phyloP scores from a whole-genome alignment of 2,113 vertebrate species.

The Caloenas nicobarica region DNA sequence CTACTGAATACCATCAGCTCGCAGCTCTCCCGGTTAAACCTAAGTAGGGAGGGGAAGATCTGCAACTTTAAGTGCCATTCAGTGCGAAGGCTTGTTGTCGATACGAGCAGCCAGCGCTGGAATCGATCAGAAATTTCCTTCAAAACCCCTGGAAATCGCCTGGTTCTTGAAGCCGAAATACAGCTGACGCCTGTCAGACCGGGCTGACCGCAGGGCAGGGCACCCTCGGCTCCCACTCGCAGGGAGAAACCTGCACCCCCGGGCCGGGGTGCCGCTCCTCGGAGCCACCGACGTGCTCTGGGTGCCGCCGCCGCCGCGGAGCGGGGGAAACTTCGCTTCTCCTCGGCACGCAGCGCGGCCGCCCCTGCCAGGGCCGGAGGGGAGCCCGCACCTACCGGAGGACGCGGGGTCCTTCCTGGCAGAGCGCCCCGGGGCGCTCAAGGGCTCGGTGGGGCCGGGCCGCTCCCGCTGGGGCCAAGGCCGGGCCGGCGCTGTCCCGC shows the following conservation, averaged over 20 bases:
- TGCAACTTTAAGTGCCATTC: not conserved
- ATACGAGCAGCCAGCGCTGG: not conserved
- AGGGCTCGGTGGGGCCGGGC: not conserved
- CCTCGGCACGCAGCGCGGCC: not conserved
- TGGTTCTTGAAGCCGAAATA: not conserved
- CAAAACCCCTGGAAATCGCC: not conserved
- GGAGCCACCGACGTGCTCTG: too few relatives aligned
- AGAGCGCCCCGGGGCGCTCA: not conserved
- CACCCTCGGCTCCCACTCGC: not conserved
- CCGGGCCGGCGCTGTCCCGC: not conserved
- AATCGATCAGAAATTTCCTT: rapidly evolving
- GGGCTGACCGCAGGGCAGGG: not conserved
- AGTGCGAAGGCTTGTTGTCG: rapidly evolving
- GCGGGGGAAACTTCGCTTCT: not conserved
- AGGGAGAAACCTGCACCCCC: not conserved
- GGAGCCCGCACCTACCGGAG: too few relatives aligned
- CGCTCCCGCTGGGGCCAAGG: not conserved
- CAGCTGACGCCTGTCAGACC: rapidly evolving
- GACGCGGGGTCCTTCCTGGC: too few relatives aligned
- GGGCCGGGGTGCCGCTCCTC: too few relatives aligned
- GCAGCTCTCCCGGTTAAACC: not conserved
- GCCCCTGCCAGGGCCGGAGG: not conserved
- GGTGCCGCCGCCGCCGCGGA: not conserved
- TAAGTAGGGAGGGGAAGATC: not conserved
- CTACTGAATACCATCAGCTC: not conserved